Conservation (phyloP, 2,888 invertebrate species). For the Pherbina coryleti region DNA sequence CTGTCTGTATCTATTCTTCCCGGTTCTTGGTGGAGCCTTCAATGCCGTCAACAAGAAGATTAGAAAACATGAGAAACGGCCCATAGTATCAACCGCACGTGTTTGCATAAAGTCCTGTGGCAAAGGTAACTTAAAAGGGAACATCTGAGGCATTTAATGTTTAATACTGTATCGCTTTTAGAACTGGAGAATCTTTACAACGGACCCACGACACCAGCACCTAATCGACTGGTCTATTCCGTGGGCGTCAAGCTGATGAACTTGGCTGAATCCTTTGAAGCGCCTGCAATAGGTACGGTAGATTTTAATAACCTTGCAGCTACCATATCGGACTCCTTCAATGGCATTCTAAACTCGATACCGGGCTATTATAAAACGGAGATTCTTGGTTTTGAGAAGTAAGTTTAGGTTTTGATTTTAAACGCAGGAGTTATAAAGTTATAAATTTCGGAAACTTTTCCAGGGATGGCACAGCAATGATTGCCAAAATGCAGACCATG, state of each 20-base stretch:
- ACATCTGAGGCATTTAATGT: background rate
- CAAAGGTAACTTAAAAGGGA: conserved; percentile 71
- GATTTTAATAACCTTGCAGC: conserved; percentile 81
- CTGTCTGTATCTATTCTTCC: conserved; percentile 90
- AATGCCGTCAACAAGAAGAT: conserved; percentile 88
- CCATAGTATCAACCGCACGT: conserved; percentile 79
- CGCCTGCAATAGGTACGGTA: conserved; percentile 79
- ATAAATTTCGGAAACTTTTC: no score
- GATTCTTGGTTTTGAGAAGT: conserved; percentile 81
- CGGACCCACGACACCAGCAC: conserved; percentile 74
- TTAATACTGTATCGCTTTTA: conserved; percentile 32
- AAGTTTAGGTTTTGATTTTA: conserved; percentile 58
- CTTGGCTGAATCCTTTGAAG: conserved; percentile 81
- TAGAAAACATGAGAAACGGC: conserved; percentile 81
- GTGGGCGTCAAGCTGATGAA: conserved; percentile 81
- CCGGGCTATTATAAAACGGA: conserved; percentile 81
- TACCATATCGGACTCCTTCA: conserved; percentile 76
- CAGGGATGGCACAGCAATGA: conserved; percentile 76
- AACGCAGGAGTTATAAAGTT: no score
- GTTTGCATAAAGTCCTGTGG: conserved; percentile 89
- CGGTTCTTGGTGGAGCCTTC: conserved; percentile 85
- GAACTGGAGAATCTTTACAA: conserved; percentile 64
- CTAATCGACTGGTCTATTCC: conserved; percentile 78
- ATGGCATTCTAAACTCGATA: conserved; percentile 74
- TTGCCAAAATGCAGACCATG: conserved; percentile 82